These are phyloP conservation scores for Sitobion miscanthi DNA, from an alignment of 1,140 invertebrate genomes.

Conservation along the genomic window DNA sequence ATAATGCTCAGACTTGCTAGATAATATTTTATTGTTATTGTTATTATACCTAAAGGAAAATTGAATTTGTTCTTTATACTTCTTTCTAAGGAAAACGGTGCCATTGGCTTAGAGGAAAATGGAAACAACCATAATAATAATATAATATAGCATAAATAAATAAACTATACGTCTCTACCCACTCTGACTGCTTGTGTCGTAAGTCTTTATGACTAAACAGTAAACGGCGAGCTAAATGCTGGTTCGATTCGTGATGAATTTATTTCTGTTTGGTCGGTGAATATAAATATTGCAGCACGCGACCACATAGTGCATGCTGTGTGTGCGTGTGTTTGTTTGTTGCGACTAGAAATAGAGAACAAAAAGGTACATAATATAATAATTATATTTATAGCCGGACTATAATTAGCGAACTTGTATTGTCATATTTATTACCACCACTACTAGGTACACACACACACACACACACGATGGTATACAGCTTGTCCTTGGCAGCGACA, in stretches of 20 bases:
- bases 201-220: not conserved
- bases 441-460: not conserved
- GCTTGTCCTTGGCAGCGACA: conserved; percentile 12
- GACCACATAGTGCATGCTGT: not conserved
- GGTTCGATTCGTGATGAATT: conserved; percentile 3
- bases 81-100: not conserved
- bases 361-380: conserved; percentile 22
- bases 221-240: not conserved
- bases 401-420: conserved; percentile 38
- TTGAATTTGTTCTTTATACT: not conserved
- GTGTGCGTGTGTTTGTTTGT: not conserved
- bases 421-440: conserved; percentile 1
- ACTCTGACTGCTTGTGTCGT: not conserved
- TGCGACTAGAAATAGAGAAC: not conserved
- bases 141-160: not conserved
- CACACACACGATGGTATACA: not conserved
- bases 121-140: not conserved
- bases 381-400: not conserved
- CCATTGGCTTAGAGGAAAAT: not conserved
- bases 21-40: not conserved
- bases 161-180: not conserved
- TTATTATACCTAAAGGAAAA: not conserved
- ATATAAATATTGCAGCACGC: conserved; percentile 22
- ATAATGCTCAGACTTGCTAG: not conserved
- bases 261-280: not conserved